A percentile compares a stretch with the other conserved stretches of the same genome.
phyloP scores from a whole-genome alignment of 2,113 vertebrate genomes.

The human region DNA sequence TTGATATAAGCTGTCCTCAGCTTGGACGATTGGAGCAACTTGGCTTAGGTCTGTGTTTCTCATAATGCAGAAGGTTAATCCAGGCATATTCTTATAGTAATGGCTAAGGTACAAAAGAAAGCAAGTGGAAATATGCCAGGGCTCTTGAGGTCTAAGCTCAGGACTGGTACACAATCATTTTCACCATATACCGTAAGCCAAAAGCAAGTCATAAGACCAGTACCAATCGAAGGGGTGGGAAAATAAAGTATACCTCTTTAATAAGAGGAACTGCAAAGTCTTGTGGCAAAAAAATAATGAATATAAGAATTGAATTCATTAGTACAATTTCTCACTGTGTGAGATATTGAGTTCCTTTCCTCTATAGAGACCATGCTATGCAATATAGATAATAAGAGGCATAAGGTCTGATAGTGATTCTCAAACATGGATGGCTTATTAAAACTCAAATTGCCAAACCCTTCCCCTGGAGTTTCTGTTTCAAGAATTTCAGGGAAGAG shows the following conservation, averaged over 20 bases:
- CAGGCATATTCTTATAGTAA: not conserved
- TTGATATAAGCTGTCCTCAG: not conserved
- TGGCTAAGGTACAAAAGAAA: constrained; percentile 11
- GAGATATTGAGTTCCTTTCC: not conserved
- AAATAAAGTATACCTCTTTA: constrained; percentile 22
- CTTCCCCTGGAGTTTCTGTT: not conserved
- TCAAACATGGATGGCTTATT: not conserved
- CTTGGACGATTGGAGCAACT: not conserved
- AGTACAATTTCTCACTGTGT: not conserved
- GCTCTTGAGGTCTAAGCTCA: not conserved
- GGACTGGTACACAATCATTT: not conserved
- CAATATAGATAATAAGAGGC: not conserved
- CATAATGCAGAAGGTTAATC: not conserved
- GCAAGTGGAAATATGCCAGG: not conserved
- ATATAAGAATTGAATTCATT: not conserved
- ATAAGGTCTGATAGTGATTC: not conserved
- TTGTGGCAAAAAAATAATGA: not conserved
- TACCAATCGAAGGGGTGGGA: not conserved
- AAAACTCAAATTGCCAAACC: not conserved
- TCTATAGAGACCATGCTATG: not conserved
- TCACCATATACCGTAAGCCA: not conserved
- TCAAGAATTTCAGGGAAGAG: not conserved
- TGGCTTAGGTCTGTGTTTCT: not conserved
- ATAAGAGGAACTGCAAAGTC: not conserved
- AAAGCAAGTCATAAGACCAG: not conserved